Conservation (phyloP, 2,888 invertebrate species). For the Nemoura dubitans region DNA sequence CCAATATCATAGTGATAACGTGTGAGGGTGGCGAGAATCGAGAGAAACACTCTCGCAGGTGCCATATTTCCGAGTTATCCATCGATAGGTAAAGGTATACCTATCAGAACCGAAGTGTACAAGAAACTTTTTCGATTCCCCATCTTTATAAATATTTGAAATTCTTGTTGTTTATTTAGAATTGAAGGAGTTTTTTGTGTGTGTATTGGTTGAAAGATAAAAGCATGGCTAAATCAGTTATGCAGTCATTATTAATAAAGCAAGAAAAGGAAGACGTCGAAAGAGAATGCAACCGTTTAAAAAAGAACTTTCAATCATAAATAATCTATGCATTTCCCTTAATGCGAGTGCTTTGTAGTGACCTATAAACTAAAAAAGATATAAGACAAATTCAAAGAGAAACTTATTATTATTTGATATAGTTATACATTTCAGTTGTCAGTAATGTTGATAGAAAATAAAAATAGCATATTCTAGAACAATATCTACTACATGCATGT, state of each 20-base stretch:
- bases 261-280: neutral
- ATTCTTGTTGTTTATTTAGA: slow-evolving; percentile 33
- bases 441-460: neutral
- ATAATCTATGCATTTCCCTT: neutral
- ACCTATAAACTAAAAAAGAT: neutral
- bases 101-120: neutral
- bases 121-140: slow-evolving; percentile 18
- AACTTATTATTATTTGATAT: neutral
- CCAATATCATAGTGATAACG: slow-evolving; percentile 34
- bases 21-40: neutral
- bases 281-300: neutral
- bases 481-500: neutral
- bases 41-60: slow-evolving; percentile 35
- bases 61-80: slow-evolving; percentile 38
- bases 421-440: neutral
- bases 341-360: neutral
- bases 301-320: neutral
- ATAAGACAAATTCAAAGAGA: neutral
- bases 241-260: neutral
- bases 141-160: slow-evolving; percentile 39
- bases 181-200: neutral
- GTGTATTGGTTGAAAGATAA: neutral
- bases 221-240: neutral
- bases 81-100: slow-evolving; percentile 16
- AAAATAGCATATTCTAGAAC: too few species aligned